These are phyloP conservation scores for Cyprinodon diabolis DNA, from an alignment of 2,797 vertebrate species.

Conservation along the genomic window DNA sequence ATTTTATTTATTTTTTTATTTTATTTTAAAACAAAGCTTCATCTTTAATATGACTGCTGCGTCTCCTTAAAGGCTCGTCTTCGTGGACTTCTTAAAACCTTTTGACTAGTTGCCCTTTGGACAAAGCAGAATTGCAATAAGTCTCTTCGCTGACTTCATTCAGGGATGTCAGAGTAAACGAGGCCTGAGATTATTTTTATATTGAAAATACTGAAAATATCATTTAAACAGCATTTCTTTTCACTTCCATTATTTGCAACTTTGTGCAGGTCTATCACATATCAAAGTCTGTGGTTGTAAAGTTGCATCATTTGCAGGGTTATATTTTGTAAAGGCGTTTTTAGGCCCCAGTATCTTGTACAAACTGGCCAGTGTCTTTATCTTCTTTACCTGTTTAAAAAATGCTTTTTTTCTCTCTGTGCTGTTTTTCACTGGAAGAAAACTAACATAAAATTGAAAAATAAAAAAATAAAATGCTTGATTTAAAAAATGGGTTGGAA, in stretches of 20 bases:
- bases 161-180: no score
- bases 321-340: slow-evolving; percentile 8
- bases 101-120: background rate
- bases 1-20: background rate
- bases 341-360: slow-evolving; percentile 26
- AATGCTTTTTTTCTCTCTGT: slow-evolving; percentile 34
- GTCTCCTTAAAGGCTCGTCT: no score
- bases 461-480: background rate
- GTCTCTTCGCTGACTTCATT: background rate
- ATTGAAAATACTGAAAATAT: background rate
- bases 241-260: background rate
- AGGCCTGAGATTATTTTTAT: no score
- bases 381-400: slow-evolving; percentile 9
- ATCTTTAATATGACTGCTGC: background rate
- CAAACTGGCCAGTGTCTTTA: slow-evolving; percentile 16
- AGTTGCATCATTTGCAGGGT: background rate
- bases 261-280: background rate
- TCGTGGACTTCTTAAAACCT: no score
- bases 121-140: background rate
- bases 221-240: background rate
- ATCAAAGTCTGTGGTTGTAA: background rate
- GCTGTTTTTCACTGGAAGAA: slow-evolving; percentile 37
- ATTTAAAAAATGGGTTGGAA: slow-evolving; percentile 15
- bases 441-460: slow-evolving; percentile 16
- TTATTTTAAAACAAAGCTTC: no score